phyloP scores from a whole-genome alignment of 1,140 invertebrate genomes.

The Drosophila sp. region DNA sequence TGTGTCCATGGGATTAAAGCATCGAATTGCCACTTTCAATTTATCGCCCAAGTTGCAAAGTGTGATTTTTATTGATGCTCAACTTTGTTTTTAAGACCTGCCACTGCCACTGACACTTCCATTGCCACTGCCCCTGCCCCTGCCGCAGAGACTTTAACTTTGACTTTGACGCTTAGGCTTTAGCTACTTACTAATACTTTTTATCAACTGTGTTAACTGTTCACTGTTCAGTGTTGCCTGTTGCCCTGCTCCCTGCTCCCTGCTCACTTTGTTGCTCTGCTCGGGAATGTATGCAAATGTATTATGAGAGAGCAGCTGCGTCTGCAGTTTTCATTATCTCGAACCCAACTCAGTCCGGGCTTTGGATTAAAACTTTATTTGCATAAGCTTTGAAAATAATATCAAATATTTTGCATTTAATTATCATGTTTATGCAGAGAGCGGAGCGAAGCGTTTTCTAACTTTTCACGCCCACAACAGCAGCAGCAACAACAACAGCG shows the following conservation, averaged over 20 bases:
- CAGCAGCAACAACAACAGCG: constrained; percentile 3
- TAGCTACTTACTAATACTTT: constrained; percentile 56
- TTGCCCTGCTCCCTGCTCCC: constrained; percentile 16
- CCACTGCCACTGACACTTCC: background rate
- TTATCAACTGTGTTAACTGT: constrained; percentile 63
- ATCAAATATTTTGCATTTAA: constrained; percentile 83
- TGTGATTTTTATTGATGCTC: constrained; percentile 83
- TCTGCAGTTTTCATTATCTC: constrained; percentile 76
- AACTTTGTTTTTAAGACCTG: constrained; percentile 44
- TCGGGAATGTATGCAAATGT: constrained; percentile 69
- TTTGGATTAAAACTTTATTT: constrained; percentile 67
- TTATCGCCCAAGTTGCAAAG: constrained; percentile 77
- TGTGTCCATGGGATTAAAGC: constrained; percentile 81
- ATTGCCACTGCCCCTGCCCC: background rate
- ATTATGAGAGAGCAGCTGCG: constrained; percentile 41
- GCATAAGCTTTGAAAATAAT: constrained; percentile 80
- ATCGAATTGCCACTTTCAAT: constrained; percentile 80
- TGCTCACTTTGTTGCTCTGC: constrained; percentile 31
- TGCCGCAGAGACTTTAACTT: background rate
- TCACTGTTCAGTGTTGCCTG: constrained; percentile 36
- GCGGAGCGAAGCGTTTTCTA: constrained; percentile 29
- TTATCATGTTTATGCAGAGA: constrained; percentile 57
- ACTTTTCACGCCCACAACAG: constrained; percentile 46
- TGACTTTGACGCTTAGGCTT: constrained; percentile 17
- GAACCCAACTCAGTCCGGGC: constrained; percentile 10